phyloP scores from a whole-genome alignment of 2,888 invertebrate species.

The Stenurella melanura region DNA sequence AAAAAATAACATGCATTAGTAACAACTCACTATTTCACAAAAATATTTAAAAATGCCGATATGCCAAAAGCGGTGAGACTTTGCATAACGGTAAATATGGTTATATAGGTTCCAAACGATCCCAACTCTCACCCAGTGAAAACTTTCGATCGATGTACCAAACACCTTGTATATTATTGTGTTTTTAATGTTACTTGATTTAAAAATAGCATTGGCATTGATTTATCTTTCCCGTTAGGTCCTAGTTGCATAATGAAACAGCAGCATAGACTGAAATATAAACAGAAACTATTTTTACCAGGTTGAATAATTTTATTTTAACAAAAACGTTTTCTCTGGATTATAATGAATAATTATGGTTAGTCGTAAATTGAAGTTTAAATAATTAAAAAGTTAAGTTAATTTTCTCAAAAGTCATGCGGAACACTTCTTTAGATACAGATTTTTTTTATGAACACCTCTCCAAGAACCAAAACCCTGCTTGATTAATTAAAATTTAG shows the following conservation, averaged over 20 bases:
- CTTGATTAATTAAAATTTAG: slow-evolving; percentile 39
- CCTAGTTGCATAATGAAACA: background rate
- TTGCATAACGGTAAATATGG: no score
- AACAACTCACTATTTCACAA: no score
- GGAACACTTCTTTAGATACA: slow-evolving; percentile 52
- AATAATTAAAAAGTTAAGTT: background rate
- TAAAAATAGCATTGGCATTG: background rate
- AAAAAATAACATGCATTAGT: no score
- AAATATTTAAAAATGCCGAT: no score
- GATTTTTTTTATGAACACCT: slow-evolving; percentile 58
- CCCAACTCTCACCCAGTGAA: no score
- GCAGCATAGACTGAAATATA: background rate
- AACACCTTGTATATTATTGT: no score
- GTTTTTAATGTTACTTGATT: no score
- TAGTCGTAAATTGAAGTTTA: background rate
- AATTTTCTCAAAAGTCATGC: no score
- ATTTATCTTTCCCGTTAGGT: background rate
- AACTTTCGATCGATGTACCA: no score
- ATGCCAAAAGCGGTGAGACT: no score
- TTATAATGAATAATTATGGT: no score
- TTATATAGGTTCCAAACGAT: no score
- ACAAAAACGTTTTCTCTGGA: background rate
- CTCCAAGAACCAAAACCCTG: slow-evolving; percentile 70
- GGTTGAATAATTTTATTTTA: background rate
- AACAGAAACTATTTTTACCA: background rate